Evolutionary conservation across 1,140 invertebrate genomes (phyloP), one percentile per base, ranked within the genome.

Genomic region (Drosophila arawakana): DNA sequence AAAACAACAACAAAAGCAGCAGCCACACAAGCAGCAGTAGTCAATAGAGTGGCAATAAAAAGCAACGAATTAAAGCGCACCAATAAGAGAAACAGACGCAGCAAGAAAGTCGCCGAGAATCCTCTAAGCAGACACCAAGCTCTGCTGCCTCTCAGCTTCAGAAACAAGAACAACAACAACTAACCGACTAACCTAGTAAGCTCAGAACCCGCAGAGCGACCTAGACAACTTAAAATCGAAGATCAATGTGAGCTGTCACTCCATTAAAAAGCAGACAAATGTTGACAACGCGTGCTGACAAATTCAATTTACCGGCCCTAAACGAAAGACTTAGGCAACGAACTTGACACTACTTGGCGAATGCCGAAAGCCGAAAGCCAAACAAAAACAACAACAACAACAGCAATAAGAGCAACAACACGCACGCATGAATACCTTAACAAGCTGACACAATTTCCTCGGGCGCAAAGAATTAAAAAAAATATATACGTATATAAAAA

Each of bases 151-250:
- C 25, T 30, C 0, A 30, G 25, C 25, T 5, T 5, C 25, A 30
- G 25, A 4, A 30, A 57, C 54, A 66, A 52, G 41, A 65, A 58
- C 66, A 74, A 74, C 80, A 86, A 83, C 76, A 82, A 80, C 80
- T 88, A 88, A 89, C 84, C 84, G 84, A 88, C 84, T 88, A 88
- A 88, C 84, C 84, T 89, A 88, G 84, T 88, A 88, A 88, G 63
- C 78, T 55, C 68, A 76, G 83, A 88, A 89, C 84, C 66, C 77
- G 83, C 83, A 80, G 80, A 83, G 76, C 83, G 77, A 88, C 77
- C 65, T 83, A 80, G 61, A 73, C 84, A 70, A 37, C 62, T 63
- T 50, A n/a, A 35, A 21, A 55, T 65, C 49, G 37, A 5, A 34
- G 39, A 65, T 65, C 61, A 2, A 15, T 21, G 3, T 3, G 47